Evolutionary conservation across 1,140 invertebrate genomes (phyloP), one percentile per base, ranked within the genome.

Genomic region (Pemphigus obesinymphae): DNA sequence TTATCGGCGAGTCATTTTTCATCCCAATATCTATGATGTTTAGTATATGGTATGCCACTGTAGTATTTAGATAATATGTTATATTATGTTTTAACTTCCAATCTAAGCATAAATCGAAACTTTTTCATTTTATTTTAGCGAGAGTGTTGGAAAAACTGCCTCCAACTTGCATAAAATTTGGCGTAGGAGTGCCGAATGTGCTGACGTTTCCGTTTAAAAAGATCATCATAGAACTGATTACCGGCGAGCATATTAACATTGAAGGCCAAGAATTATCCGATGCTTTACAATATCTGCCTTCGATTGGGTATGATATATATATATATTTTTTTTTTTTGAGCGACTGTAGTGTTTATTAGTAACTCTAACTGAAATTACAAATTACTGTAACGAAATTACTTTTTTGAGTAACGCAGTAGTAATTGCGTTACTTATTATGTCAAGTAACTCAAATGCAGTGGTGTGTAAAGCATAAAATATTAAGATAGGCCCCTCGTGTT

Each of bases 111-210:
- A n/a, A n/a, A n/a, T n/a, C 40, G 11, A 23, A 11, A 76, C 55
- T 7, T 55, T 43, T 31, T 29, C 48, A 31, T 23, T 48, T 84
- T 84, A 20, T 87, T 87, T 8, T 86, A 93, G 92, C 91, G 29
- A 90, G 91, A 83, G 87, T 92, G 10, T 88, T 91, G 20, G 91
- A 92, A 83, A 89, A 90, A 50, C 89, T 91, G 61, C 89, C 91
- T 48, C 90, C 91, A 61, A 89, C 89, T 40, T 88, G 91, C 68
- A 90, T 95, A 17, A 93, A 92, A 2, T 87, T 95, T 82, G 93
- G 92, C 0, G 91, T 93, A 82, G 93, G 93, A 1, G 91, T 93
- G 89, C 93, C 94, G 2, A 94, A 94, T 84, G 91, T 93, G 80
- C 86, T 89, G 26, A 90, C 92, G 4, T 94, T 94, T 85, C 94